Percentiles rank a stretch among this genome's conserved stretches.
Evolutionary conservation across 2,888 invertebrate species (phyloP).

Genomic region (Fabriciana adippe): DNA sequence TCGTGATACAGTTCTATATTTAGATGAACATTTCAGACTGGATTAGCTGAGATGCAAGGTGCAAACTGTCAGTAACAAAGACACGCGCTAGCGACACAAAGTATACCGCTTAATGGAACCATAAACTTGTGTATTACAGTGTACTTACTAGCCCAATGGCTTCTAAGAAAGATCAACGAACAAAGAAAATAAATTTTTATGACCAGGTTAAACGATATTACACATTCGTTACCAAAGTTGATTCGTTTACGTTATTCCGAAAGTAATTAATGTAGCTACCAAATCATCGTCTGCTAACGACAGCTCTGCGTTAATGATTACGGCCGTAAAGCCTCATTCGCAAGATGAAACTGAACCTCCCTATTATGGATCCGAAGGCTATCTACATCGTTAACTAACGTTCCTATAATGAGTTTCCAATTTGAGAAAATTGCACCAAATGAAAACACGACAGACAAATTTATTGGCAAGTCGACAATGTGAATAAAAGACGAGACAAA

Average conservation of each 20-base stretch:
- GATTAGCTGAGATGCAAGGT: conserved; percentile 65
- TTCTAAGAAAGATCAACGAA: conserved; percentile 49
- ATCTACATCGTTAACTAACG: conserved; percentile 64
- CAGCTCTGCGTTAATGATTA: conserved; percentile 58
- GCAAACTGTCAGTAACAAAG: conserved; percentile 54
- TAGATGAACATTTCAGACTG: conserved; percentile 59
- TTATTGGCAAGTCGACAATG: conserved; percentile 28
- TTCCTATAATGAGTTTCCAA: conserved; percentile 74
- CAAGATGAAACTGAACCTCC: conserved; percentile 6
- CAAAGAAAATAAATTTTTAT: conserved; percentile 41
- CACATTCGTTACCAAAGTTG: conserved; percentile 9
- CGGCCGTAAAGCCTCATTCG: background rate
- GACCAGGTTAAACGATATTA: conserved; percentile 49
- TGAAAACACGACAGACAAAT: conserved; percentile 61
- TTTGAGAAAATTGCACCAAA: conserved; percentile 74
- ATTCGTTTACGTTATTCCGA: conserved; percentile 35
- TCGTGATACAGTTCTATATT: conserved; percentile 67
- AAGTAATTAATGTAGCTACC: conserved; percentile 58
- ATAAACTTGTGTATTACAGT: conserved; percentile 45
- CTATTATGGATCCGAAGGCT: background rate
- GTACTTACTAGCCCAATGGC: conserved; percentile 43
- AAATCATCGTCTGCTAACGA: conserved; percentile 60
- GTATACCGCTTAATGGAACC: conserved; percentile 30
- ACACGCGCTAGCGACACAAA: conserved; percentile 50
- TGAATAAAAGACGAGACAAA: conserved; percentile 38